Conservation (phyloP, 2,888 invertebrate species). For the Amorpha juglandis region DNA sequence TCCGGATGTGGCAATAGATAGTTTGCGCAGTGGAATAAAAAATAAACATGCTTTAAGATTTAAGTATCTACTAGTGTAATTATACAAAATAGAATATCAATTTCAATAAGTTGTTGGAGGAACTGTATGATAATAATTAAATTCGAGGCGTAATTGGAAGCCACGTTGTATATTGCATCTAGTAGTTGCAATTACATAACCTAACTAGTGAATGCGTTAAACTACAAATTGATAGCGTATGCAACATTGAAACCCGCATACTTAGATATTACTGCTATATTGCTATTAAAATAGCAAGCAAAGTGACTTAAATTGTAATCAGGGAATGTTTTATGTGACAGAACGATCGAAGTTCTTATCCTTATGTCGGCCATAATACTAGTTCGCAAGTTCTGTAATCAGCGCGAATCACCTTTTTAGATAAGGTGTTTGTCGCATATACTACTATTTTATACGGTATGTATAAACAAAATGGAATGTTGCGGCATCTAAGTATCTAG, state of each 20-base stretch:
- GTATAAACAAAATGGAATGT: constrained; percentile 44
- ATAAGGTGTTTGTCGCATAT: constrained; percentile 45
- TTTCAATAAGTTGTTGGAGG: too few relatives aligned
- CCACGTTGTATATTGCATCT: neutral
- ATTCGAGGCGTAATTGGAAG: constrained; percentile 2
- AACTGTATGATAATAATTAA: neutral
- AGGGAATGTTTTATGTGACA: constrained; percentile 5
- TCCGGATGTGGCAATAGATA: constrained; percentile 48
- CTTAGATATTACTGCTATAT: constrained; percentile 31
- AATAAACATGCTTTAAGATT: neutral
- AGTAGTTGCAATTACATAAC: neutral
- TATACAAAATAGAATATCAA: too few relatives aligned
- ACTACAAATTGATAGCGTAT: neutral
- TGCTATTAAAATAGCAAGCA: constrained; percentile 29
- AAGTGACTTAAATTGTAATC: constrained; percentile 23
- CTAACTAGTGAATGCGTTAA: neutral
- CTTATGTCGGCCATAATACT: constrained; percentile 52
- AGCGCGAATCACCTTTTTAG: too few relatives aligned
- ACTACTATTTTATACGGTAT: constrained; percentile 32
- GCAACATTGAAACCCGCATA: constrained; percentile 21
- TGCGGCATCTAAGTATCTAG: constrained; percentile 53
- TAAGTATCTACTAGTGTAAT: neutral
- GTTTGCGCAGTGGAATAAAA: neutral
- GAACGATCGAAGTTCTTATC: constrained; percentile 1
- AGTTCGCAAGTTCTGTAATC: constrained; percentile 46